phyloP scores from a whole-genome alignment of 1,140 invertebrate species.

The Cherax quadricarinatus region DNA sequence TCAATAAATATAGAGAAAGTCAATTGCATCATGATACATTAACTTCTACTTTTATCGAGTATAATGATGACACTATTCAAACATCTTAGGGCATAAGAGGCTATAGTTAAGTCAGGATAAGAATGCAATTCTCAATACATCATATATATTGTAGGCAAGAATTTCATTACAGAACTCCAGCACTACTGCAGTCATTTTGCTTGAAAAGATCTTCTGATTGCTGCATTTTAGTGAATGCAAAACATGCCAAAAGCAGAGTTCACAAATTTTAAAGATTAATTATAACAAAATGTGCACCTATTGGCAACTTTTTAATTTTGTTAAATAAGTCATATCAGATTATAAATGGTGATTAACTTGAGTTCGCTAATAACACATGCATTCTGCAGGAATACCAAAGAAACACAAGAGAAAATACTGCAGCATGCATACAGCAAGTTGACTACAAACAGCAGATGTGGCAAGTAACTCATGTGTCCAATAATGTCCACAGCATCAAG shows the following conservation, averaged over 20 bases:
- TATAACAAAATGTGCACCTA: slow-evolving; percentile 6
- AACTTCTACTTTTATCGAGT: slow-evolving; percentile 35
- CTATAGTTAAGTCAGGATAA: slow-evolving; percentile 49
- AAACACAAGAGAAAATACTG: slow-evolving; percentile 21
- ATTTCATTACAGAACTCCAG: slow-evolving; percentile 12
- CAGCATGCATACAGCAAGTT: slow-evolving; percentile 68
- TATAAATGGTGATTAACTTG: neutral
- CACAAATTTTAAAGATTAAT: slow-evolving; percentile 7
- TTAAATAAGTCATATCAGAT: slow-evolving; percentile 7
- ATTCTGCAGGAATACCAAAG: slow-evolving; percentile 10
- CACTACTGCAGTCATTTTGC: slow-evolving; percentile 52
- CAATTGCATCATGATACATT: slow-evolving; percentile 1
- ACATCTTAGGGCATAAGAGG: slow-evolving; percentile 38
- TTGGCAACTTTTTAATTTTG: neutral
- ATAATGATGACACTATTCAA: slow-evolving; percentile 33
- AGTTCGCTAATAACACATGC: slow-evolving; percentile 6
- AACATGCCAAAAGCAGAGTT: slow-evolving; percentile 33
- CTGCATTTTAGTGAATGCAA: slow-evolving; percentile 45
- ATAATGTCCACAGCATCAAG: slow-evolving; percentile 56
- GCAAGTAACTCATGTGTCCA: slow-evolving; percentile 57
- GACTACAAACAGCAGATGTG: slow-evolving; percentile 64
- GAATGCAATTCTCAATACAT: slow-evolving; percentile 45
- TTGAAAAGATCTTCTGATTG: slow-evolving; percentile 37
- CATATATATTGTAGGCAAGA: slow-evolving; percentile 19
- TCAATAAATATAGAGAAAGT: neutral